Conservation (phyloP, 2,113 vertebrate species). For the Myrmecobius fasciatus region DNA sequence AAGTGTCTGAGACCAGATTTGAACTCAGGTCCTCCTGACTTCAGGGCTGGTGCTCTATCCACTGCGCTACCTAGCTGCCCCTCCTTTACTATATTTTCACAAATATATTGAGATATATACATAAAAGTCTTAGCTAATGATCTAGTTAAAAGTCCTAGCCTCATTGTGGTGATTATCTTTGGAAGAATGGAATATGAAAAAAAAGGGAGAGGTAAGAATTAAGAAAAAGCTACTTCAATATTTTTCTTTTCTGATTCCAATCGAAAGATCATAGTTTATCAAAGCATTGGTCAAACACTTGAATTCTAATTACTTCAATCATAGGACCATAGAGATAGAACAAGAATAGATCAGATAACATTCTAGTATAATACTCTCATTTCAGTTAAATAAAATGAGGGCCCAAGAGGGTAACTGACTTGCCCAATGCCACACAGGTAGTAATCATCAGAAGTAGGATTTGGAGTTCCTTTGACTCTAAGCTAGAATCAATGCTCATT, state of each 20-base stretch:
- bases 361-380: neutral
- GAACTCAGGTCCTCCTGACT: no score
- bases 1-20: no score
- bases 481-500: neutral
- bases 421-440: neutral
- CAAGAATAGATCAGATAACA: neutral
- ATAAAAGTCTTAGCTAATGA: neutral
- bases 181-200: neutral
- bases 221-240: neutral
- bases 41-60: no score
- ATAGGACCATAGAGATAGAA: neutral
- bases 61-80: no score
- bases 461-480: neutral
- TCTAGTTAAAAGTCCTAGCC: neutral
- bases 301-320: neutral
- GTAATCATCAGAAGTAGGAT: neutral
- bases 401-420: neutral
- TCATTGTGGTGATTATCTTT: neutral
- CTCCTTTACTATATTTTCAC: neutral
- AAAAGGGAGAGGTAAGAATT: neutral
- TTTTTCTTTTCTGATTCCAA: neutral
- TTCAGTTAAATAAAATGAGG: neutral
- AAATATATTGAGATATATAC: neutral
- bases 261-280: neutral
- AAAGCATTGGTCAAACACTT: neutral